These are phyloP conservation scores for Cetoscarus ocellatus DNA, from an alignment of 2,797 vertebrate species.

Conservation along the genomic window DNA sequence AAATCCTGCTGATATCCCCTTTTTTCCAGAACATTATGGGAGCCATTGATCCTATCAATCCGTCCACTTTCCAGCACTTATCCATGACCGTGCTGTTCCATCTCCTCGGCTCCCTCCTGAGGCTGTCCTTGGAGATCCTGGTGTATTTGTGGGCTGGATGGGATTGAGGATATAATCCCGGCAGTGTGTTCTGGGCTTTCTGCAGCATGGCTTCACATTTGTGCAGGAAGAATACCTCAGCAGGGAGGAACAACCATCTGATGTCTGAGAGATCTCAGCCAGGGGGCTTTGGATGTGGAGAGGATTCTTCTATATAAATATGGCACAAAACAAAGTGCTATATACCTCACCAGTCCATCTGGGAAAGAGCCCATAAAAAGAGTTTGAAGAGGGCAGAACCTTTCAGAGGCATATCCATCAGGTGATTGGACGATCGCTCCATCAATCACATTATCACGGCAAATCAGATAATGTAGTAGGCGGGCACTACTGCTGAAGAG, in stretches of 20 bases:
- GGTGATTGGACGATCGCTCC: no score
- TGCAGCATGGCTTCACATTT: conserved; percentile 22
- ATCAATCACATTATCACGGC: no score
- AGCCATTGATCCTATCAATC: conserved; percentile 36
- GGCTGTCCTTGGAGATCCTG: conserved; percentile 24
- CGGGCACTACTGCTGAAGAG: no score
- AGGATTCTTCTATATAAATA: no score
- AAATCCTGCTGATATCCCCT: background rate
- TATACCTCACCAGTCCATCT: no score
- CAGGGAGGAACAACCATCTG: conserved; percentile 16
- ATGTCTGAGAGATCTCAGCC: background rate
- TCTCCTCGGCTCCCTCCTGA: conserved; percentile 19
- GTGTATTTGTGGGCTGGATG: background rate
- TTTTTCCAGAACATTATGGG: conserved; percentile 18
- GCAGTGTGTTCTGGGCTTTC: conserved; percentile 23
- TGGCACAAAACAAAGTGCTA: no score
- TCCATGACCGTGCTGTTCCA: conserved; percentile 8
- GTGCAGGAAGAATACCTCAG: conserved; percentile 3
- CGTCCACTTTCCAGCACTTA: conserved; percentile 25
- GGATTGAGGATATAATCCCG: conserved; percentile 37
- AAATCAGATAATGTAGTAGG: no score
- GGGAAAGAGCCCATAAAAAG: no score
- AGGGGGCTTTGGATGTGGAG: background rate
- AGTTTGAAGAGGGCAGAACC: no score
- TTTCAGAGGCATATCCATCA: no score